Evolutionary conservation across 2,113 vertebrate genomes (phyloP).

Genomic region (Anoplopoma fimbria): DNA sequence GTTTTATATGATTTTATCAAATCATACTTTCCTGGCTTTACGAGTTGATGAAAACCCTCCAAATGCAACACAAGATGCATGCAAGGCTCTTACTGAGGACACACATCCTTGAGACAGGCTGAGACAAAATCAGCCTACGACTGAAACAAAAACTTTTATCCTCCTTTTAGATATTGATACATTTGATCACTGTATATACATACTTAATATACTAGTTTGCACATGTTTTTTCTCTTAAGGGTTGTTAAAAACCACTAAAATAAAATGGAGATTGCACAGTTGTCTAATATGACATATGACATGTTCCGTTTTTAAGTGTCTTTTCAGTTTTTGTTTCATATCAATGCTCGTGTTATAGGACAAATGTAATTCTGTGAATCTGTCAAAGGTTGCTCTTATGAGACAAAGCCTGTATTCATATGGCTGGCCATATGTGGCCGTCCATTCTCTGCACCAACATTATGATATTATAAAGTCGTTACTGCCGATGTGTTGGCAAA

Average conservation of each 20-base stretch:
- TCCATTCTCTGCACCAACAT: constrained; percentile 17
- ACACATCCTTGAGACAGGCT: not conserved
- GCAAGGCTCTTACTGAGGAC: not conserved
- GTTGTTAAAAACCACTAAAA: constrained; percentile 48
- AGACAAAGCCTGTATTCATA: constrained; percentile 9
- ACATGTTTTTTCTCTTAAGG: constrained; percentile 24
- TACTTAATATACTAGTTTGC: constrained; percentile 47
- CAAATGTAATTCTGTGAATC: not conserved
- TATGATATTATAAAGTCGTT: not conserved
- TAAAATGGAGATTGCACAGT: not conserved
- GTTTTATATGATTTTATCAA: not conserved
- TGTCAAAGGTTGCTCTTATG: not conserved
- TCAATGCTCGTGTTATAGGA: not conserved
- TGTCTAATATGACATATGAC: not conserved
- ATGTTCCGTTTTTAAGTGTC: no score
- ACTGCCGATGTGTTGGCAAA: not conserved
- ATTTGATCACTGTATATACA: constrained; percentile 11
- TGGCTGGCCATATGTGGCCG: constrained; percentile 47
- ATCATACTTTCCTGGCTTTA: not conserved
- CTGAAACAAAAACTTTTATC: constrained; percentile 21
- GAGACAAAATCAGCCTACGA: not conserved
- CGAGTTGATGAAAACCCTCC: not conserved
- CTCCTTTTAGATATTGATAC: constrained; percentile 12
- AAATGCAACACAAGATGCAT: not conserved
- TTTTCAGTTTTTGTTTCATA: constrained; percentile 1